phyloP scores from a whole-genome alignment of 2,888 invertebrate genomes.

The Syritta pipiens region DNA sequence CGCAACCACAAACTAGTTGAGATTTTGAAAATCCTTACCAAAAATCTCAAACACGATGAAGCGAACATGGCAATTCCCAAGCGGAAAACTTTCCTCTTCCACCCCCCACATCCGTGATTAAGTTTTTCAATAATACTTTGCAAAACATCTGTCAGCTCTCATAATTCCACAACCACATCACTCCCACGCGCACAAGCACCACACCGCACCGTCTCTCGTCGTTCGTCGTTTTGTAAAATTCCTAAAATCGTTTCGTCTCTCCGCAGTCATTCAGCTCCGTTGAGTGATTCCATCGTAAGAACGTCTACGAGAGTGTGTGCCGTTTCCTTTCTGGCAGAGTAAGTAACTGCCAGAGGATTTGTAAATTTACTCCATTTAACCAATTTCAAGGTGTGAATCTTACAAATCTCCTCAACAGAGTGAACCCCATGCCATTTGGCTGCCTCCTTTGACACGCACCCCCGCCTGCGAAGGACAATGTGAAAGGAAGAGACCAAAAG shows the following conservation, averaged over 20 bases:
- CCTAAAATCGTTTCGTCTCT: no score
- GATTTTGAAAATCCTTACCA: no score
- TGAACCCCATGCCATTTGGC: slow-evolving; percentile 8
- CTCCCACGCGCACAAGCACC: slow-evolving; percentile 11
- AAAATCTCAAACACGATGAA: no score
- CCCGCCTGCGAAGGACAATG: background rate
- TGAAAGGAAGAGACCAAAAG: slow-evolving; percentile 2
- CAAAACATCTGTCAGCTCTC: slow-evolving; percentile 54
- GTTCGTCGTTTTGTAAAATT: background rate
- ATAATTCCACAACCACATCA: slow-evolving; percentile 32
- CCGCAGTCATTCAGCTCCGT: background rate
- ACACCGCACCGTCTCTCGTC: background rate
- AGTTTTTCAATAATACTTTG: slow-evolving; percentile 40
- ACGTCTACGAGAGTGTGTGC: background rate
- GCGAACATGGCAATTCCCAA: background rate
- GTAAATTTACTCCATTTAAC: slow-evolving; percentile 67
- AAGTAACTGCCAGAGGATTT: slow-evolving; percentile 63
- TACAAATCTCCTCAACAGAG: slow-evolving; percentile 56
- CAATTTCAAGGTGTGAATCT: slow-evolving; percentile 66
- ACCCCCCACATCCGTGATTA: slow-evolving; percentile 4
- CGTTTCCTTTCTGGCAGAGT: background rate
- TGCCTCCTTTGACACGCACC: background rate
- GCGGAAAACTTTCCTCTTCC: background rate
- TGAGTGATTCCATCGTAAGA: background rate
- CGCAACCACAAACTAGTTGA: no score